These are phyloP conservation scores for Phaethon lepturus DNA, from an alignment of 2,113 vertebrate species.

Conservation along the genomic window DNA sequence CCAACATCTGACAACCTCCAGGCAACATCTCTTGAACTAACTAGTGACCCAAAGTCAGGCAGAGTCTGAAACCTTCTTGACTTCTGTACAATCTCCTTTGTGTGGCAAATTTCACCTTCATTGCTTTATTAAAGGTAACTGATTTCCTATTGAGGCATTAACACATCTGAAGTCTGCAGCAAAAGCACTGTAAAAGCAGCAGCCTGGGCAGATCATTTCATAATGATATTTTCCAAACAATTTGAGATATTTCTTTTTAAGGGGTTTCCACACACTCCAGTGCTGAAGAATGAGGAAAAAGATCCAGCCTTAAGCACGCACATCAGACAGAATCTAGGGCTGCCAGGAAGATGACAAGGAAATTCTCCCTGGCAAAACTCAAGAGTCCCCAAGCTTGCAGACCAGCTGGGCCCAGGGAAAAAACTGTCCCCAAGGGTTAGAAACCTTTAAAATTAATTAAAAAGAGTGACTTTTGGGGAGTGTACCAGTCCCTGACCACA, in stretches of 20 bases:
- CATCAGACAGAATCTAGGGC: neutral
- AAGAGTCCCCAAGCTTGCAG: neutral
- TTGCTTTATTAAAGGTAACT: rapidly evolving
- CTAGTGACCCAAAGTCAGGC: neutral
- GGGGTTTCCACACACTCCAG: conserved; percentile 36
- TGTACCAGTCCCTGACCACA: conserved; percentile 2
- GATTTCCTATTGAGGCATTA: neutral
- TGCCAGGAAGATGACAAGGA: conserved; percentile 35
- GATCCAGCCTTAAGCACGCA: neutral
- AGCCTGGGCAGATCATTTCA: neutral
- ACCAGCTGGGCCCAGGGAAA: neutral
- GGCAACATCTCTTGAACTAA: neutral
- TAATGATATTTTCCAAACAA: neutral
- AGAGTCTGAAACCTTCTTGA: neutral
- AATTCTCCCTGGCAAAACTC: conserved; percentile 42
- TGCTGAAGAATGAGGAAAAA: conserved; percentile 24
- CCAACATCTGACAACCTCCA: neutral
- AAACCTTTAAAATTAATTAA: neutral
- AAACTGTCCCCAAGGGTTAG: neutral
- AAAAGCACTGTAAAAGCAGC: neutral
- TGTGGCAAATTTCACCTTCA: rapidly evolving
- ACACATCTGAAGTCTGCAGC: neutral
- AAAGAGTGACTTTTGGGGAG: neutral
- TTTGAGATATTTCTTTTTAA: neutral
- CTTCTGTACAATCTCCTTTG: neutral